Percentiles rank a stretch among this genome's conserved stretches.
phyloP scores from a whole-genome alignment of 2,797 vertebrate genomes.

The Ispidina picta region DNA sequence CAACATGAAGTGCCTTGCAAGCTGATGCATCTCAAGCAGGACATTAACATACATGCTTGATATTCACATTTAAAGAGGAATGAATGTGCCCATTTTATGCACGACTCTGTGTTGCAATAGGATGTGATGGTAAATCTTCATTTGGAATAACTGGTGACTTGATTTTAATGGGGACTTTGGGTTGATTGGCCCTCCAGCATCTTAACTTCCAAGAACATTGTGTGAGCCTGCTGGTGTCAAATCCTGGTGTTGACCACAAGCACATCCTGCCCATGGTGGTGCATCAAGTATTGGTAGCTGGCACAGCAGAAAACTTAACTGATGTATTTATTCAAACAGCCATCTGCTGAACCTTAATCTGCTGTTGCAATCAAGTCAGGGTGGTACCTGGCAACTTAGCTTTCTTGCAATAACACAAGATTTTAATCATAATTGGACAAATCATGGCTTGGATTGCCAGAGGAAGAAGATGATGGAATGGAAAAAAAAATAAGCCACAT shows the following conservation, averaged over 20 bases:
- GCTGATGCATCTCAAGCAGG: not conserved
- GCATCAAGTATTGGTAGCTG: fast-evolving
- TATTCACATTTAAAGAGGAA: not conserved
- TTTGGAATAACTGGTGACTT: not conserved
- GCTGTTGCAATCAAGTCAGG: not conserved
- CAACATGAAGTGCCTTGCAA: not conserved
- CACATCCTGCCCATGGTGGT: fast-evolving
- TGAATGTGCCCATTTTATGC: not conserved
- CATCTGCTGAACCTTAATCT: not conserved
- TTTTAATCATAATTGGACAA: not conserved
- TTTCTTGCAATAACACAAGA: not conserved
- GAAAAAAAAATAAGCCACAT: not conserved
- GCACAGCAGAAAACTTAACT: not conserved
- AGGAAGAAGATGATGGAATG: not conserved
- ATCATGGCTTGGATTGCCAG: not conserved
- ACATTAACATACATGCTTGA: not conserved
- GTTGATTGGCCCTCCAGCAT: not conserved
- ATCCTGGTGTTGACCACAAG: not conserved
- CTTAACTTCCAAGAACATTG: not conserved
- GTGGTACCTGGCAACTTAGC: not conserved
- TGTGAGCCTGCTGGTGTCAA: not conserved
- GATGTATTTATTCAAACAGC: not conserved
- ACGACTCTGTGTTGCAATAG: not conserved
- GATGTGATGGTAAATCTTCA: not conserved
- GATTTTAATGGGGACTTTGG: not conserved